phyloP scores from a whole-genome alignment of 2,888 invertebrate species.

The Harpalus rubripes region DNA sequence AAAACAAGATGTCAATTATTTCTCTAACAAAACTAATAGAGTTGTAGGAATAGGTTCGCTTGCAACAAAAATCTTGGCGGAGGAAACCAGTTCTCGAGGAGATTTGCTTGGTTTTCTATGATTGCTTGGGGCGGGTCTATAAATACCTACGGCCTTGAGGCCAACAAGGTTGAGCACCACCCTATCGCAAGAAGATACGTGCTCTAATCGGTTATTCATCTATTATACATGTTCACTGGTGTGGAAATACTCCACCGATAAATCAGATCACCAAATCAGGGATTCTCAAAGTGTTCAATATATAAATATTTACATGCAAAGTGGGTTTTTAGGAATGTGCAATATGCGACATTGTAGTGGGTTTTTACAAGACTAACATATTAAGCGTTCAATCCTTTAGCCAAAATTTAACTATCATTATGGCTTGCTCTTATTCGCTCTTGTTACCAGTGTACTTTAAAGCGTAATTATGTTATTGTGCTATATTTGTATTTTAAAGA shows the following conservation, averaged over 20 bases:
- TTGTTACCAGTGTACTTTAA: no score
- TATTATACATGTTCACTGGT: slow-evolving; percentile 57
- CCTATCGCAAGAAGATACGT: slow-evolving; percentile 7
- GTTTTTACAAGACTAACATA: no score
- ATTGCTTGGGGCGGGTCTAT: slow-evolving; percentile 52
- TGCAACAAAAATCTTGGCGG: slow-evolving; percentile 44
- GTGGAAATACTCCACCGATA: slow-evolving; percentile 56
- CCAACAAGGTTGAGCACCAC: slow-evolving; percentile 37
- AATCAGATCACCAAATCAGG: slow-evolving; percentile 31
- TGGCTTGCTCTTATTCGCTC: no score
- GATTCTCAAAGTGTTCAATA: neutral
- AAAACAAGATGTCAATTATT: slow-evolving; percentile 20
- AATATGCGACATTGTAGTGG: no score
- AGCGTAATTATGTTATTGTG: no score
- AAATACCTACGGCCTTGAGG: slow-evolving; percentile 59
- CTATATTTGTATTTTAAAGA: no score
- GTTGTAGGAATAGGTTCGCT: slow-evolving; percentile 28
- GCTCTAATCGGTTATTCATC: slow-evolving; percentile 54
- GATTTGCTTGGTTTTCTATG: slow-evolving; percentile 27
- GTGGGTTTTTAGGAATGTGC: no score
- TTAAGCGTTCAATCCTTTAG: no score
- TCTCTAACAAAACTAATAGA: slow-evolving; percentile 48
- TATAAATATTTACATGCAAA: no score
- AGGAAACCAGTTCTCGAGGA: slow-evolving; percentile 24
- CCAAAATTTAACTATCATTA: no score